Percentiles rank a stretch among this genome's conserved stretches.
Conservation (phyloP, 2,797 vertebrate genomes). For the Sebastes miniatus region DNA sequence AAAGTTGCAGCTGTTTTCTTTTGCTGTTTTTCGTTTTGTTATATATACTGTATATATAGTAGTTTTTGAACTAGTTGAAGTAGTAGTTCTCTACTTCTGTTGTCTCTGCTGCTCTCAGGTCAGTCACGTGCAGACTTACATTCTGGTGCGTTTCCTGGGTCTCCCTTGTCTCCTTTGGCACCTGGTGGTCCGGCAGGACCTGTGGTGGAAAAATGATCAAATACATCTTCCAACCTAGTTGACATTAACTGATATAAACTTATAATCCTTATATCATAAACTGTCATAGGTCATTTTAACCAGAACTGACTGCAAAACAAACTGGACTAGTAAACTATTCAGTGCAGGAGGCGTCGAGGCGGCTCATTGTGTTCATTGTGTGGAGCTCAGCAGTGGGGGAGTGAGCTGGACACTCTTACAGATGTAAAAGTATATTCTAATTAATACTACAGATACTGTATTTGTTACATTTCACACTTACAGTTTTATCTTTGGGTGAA, state of each 20-base stretch:
- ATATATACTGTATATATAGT: background rate
- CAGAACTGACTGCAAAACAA: background rate
- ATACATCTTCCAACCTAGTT: background rate
- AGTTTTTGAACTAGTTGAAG: background rate
- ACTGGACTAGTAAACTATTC: background rate
- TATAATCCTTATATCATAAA: background rate
- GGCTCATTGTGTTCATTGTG: background rate
- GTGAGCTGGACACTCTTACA: background rate
- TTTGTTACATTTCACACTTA: no score
- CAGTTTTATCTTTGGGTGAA: background rate
- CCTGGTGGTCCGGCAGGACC: slow-evolving; percentile 37
- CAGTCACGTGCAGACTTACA: slow-evolving; percentile 17
- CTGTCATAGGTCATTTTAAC: background rate
- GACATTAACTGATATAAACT: background rate
- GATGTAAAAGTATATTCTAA: background rate
- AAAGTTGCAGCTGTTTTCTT: background rate
- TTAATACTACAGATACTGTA: background rate
- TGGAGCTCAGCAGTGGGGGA: background rate
- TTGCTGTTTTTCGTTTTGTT: background rate
- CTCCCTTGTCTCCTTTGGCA: slow-evolving; percentile 45
- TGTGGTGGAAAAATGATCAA: background rate
- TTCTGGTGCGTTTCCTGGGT: accelerated
- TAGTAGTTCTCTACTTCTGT: background rate
- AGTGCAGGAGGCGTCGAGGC: background rate
- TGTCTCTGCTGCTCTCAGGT: background rate